Conservation (phyloP, 2,113 vertebrate species). For the Pygoscelis adeliae region DNA sequence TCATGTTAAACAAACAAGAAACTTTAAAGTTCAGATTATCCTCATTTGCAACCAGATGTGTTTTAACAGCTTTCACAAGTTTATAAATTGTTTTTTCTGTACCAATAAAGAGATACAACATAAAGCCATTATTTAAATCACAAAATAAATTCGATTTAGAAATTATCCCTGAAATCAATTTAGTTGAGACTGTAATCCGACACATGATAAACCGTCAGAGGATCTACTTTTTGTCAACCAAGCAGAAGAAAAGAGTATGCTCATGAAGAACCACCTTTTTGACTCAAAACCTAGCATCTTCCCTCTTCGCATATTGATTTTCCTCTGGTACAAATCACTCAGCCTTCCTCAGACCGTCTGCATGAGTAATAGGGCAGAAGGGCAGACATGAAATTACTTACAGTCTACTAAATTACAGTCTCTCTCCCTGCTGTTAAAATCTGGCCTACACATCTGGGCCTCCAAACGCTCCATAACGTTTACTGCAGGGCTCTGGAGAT, state of each 20-base stretch:
- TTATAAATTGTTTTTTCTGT: not conserved
- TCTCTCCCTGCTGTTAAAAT: not conserved
- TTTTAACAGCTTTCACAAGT: not conserved
- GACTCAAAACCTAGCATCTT: not conserved
- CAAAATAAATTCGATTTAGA: not conserved
- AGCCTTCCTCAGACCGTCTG: not conserved
- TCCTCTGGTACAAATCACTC: not conserved
- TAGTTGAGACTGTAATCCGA: not conserved
- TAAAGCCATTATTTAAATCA: not conserved
- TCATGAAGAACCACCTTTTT: not conserved
- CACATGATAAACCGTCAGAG: not conserved
- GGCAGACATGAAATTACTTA: not conserved
- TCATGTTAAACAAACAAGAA: not conserved
- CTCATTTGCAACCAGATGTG: not conserved
- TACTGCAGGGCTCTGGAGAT: not conserved
- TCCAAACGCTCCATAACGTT: not conserved
- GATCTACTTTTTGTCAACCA: not conserved
- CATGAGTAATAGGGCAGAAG: not conserved
- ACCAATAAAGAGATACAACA: not conserved
- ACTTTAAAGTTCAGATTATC: not conserved
- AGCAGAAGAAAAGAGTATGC: not conserved
- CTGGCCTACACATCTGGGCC: not conserved
- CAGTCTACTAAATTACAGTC: constrained; percentile 12
- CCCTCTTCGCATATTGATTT: not conserved
- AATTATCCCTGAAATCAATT: not conserved